Base-by-base conservation (phyloP, 2,113 vertebrate species). In the Rhinogobius similis region DNA sequence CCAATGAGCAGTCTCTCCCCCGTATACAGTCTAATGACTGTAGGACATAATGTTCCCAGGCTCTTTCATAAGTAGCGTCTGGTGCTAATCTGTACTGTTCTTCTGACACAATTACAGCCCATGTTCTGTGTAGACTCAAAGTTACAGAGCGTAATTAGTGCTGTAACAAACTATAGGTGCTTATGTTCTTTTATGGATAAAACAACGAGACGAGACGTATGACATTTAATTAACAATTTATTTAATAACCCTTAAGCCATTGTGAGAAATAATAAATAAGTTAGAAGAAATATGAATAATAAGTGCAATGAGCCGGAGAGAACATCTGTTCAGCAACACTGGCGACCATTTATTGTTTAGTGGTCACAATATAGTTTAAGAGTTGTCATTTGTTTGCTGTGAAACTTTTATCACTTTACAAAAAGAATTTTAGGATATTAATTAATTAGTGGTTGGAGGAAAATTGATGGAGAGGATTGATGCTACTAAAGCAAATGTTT, bases 201-300 rank as follows among this genome's bases (percentile, higher is more conserved):
- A 29, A n/a, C n/a, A n/a, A n/a, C n/a, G 29, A 29, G 29, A 29
- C 5, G 48, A 56, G 23, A 29, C 12, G 4, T 6, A 18, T 56
- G 53, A 18, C 26, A 56, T 56, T 56, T 56, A 27, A 56, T 56
- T 29, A 56, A 56, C 53, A 27, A 27, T 56, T 16, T 27, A 56
- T 27, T 26, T 53, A 27, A 56, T 23, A 27, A 56, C 26, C 8
- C 26, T 58, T 14, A 58, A 8, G 55, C 14, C 24, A 29, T 29
- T 29, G 55, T 29, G 55, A 10, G 55, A 16, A 18, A 58, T 29
- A 58, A 58, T 29, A 29, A 29, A 56, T 27, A 29, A 27, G 14
- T 29, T 16, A 4, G 23, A 56, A 56, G 21, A 27, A 56, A 16
- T 16, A 27, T 18, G 1, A 21, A 36, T 5, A 36, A 36, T 36